These are phyloP conservation scores for Dioctria rufipes DNA, from an alignment of 2,888 invertebrate genomes.

Conservation along the genomic window DNA sequence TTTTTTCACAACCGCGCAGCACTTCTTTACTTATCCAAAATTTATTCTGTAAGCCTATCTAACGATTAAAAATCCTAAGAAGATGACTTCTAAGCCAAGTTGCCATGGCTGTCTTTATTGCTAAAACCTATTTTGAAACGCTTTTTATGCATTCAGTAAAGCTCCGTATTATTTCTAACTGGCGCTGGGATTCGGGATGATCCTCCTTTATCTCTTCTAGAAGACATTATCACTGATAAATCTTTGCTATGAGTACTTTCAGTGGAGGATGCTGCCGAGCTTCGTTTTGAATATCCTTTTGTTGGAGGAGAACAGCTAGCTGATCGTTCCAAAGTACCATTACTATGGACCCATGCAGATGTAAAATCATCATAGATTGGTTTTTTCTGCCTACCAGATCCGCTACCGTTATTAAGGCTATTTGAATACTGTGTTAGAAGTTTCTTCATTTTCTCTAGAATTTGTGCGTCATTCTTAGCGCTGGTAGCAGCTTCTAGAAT, in stretches of 20 bases:
- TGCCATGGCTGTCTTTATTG: neutral
- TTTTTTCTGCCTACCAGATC: conserved; percentile 65
- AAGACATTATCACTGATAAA: conserved; percentile 60
- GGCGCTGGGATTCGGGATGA: conserved; percentile 70
- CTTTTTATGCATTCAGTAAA: conserved; percentile 57
- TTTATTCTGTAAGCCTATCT: conserved; percentile 42
- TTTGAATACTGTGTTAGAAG: conserved; percentile 75
- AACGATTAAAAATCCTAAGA: conserved; percentile 15
- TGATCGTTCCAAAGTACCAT: conserved; percentile 77
- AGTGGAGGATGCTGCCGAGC: conserved; percentile 69
- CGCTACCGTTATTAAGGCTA: conserved; percentile 19
- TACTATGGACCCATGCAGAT: conserved; percentile 82
- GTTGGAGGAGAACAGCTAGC: conserved; percentile 72
- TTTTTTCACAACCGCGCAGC: conserved; percentile 45
- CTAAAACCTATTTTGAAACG: neutral
- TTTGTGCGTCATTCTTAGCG: conserved; percentile 81
- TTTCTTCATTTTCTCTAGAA: conserved; percentile 83
- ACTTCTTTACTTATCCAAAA: conserved; percentile 20
- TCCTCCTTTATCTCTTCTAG: conserved; percentile 66
- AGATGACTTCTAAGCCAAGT: neutral
- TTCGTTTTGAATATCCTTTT: conserved; percentile 68
- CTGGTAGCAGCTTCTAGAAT: conserved; percentile 80
- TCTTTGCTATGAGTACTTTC: conserved; percentile 68
- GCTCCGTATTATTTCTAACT: conserved; percentile 62
- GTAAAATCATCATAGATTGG: conserved; percentile 77